These are phyloP conservation scores for Seriola quinqueradiata DNA, from an alignment of 2,113 vertebrate species.

Conservation along the genomic window DNA sequence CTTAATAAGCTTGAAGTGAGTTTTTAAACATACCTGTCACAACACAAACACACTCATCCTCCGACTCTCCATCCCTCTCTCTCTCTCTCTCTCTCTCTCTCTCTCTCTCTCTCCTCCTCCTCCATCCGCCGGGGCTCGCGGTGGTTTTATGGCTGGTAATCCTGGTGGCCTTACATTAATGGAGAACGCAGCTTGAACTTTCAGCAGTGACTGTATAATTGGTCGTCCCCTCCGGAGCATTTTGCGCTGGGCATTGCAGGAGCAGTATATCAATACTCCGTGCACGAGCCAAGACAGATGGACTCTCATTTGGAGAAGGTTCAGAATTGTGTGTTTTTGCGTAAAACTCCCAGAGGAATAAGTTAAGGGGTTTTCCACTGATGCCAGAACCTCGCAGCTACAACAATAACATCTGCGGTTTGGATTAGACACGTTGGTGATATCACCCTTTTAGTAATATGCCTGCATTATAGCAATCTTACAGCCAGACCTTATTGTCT, in stretches of 20 bases:
- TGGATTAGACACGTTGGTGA: constrained; percentile 67
- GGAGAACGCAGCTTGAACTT: constrained; percentile 63
- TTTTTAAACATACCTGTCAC: not conserved
- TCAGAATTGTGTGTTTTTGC: constrained; percentile 58
- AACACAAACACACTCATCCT: constrained; percentile 10
- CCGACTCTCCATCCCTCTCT: constrained; percentile 15
- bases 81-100: constrained; percentile 25
- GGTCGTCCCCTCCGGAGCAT: constrained; percentile 62
- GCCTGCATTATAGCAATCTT: constrained; percentile 54
- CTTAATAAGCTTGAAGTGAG: not conserved
- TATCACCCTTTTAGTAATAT: constrained; percentile 69
- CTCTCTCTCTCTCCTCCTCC: constrained; percentile 13
- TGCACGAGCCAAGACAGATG: constrained; percentile 60
- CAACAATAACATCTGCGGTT: constrained; percentile 73
- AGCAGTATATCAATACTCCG: constrained; percentile 63
- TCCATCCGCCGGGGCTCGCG: constrained; percentile 43
- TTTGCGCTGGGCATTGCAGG: constrained; percentile 55
- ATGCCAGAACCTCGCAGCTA: constrained; percentile 69
- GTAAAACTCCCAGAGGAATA: constrained; percentile 51
- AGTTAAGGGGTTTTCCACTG: constrained; percentile 54
- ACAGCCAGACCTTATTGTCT: constrained; percentile 59
- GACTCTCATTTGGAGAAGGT: constrained; percentile 52
- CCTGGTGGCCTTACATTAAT: constrained; percentile 72
- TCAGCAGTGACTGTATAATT: constrained; percentile 50
- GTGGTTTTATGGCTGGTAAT: constrained; percentile 66